Evolutionary conservation across 2,797 vertebrate species (phyloP), one percentile per base, ranked within the genome.

Genomic region (Enteromius trimaculatus): DNA sequence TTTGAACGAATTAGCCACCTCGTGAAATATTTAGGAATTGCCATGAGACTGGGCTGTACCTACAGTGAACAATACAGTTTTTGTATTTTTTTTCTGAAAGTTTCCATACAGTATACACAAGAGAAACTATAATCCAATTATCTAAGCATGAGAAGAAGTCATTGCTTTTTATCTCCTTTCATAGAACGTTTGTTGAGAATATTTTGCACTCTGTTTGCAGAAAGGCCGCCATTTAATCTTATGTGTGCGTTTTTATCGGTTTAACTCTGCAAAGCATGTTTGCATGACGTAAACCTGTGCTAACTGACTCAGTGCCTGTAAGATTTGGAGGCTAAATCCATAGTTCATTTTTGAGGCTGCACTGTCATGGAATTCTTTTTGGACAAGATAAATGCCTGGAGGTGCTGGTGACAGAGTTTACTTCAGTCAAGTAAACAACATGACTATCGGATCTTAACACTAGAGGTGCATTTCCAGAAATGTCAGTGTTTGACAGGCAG

Each of bases 231-330:
- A 16, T 49, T 58, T 29, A 53, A 68, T 49, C 53, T 76, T 79
- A 76, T 79, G 53, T 42, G 53, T 16, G 21, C 21, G 42, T 74
- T 77, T 80, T 84, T 17, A 82, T 21, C 34, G 34, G 58, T 80
- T 83, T 21, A 66, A 23, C 42, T 31, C 23, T 51, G 69, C 51
- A 80, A 85, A 85, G 80, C 47, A 23, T 44, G 66, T 81, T 86
- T 81, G 79, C 68, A 75, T 51, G 53, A 66, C 83, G 47, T 85
- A 85, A 88, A 83, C 62, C 84, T 81, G 66, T 58, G 37, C 44
- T 72, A 75, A 55, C 84, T 55, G 66, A 80, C 26, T 78, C 71
- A 72, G 66, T 58, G 65, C 26, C 75, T 74, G 79, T 75, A 34
- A 34, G 58, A 82, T 42, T 69, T n/a, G 10, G 55, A 82, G 70